Conservation (phyloP, 2,888 invertebrate genomes). For the Sesamia inferens region DNA sequence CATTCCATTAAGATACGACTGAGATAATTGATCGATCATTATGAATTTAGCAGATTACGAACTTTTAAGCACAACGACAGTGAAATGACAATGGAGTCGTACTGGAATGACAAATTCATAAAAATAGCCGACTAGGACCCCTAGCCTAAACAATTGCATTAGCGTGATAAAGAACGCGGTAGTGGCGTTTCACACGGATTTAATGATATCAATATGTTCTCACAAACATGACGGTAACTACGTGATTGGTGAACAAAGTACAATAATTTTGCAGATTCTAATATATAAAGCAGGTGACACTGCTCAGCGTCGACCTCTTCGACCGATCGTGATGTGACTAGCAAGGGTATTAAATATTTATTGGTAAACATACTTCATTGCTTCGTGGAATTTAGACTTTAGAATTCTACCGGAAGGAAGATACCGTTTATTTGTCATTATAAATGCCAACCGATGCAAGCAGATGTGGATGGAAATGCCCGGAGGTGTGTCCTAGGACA, state of each 20-base stretch:
- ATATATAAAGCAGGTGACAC: constrained; percentile 35
- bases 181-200: constrained; percentile 56
- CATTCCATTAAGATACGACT: no score
- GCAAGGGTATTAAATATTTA: constrained; percentile 44
- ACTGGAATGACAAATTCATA: no score
- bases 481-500: background rate
- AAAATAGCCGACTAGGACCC: no score
- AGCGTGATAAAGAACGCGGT: constrained; percentile 49
- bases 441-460: background rate
- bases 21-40: no score
- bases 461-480: background rate
- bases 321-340: constrained; percentile 60
- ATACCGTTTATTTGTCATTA: constrained; percentile 36
- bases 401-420: constrained; percentile 51
- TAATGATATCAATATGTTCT: constrained; percentile 61
- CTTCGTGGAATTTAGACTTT: constrained; percentile 42
- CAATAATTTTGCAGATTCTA: constrained; percentile 54
- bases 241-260: constrained; percentile 57
- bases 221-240: constrained; percentile 48
- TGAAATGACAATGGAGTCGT: no score
- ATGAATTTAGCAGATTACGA: no score
- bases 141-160: constrained; percentile 48
- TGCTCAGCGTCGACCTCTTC: constrained; percentile 53
- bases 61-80: no score
- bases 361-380: constrained; percentile 52